Evolutionary conservation across 2,113 vertebrate genomes (phyloP).

Genomic region (Octodon degus): DNA sequence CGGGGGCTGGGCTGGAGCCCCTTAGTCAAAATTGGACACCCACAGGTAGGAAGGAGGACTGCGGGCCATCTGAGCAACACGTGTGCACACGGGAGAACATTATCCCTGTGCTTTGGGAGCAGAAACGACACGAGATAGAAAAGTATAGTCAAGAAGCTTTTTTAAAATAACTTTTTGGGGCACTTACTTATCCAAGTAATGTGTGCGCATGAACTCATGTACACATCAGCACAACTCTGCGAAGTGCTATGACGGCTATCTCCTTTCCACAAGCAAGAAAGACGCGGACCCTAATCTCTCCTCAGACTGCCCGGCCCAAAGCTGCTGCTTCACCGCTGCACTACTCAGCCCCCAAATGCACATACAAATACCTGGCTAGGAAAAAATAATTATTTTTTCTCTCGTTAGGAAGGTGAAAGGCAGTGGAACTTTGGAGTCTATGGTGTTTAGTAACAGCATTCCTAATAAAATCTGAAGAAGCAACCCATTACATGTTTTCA

Average conservation of each 20-base stretch:
- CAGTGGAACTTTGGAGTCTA: background rate
- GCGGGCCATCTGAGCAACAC: background rate
- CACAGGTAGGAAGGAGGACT: background rate
- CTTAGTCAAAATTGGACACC: background rate
- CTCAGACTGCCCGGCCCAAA: background rate
- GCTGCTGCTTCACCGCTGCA: background rate
- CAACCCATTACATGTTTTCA: background rate
- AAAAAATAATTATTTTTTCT: slow-evolving; percentile 34
- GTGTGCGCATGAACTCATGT: background rate
- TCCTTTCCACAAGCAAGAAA: slow-evolving; percentile 2
- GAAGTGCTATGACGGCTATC: background rate
- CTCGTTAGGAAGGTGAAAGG: background rate
- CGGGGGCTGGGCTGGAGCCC: background rate
- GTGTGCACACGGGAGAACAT: background rate
- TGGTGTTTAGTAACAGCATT: background rate
- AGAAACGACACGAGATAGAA: background rate
- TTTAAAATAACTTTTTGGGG: background rate
- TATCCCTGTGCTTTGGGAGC: background rate
- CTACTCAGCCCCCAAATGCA: background rate
- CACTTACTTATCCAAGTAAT: background rate
- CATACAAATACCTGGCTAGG: background rate
- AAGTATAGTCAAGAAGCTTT: background rate
- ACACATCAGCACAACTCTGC: background rate
- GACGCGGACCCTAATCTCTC: background rate
- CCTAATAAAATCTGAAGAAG: slow-evolving; percentile 34